A percentile compares a stretch with the other conserved stretches of the same genome.
Conservation (phyloP, 2,113 vertebrate genomes). For the Solea senegalensis region DNA sequence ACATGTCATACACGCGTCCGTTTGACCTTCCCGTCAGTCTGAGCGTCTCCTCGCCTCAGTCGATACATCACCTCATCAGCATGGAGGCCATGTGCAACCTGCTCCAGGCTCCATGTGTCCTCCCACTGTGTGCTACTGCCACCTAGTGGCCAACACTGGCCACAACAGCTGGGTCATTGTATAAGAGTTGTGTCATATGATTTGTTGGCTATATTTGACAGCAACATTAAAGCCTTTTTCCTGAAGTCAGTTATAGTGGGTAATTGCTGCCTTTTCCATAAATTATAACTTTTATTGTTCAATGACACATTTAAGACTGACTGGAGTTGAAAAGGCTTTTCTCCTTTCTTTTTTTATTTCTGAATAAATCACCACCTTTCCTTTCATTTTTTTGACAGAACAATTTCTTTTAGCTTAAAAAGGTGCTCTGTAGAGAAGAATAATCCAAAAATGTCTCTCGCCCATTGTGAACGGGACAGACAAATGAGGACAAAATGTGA, state of each 20-base stretch:
- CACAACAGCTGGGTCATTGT: background rate
- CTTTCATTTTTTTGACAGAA: too few species aligned
- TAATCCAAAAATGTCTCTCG: too few species aligned
- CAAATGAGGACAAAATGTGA: too few species aligned
- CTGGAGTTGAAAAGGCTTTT: too few species aligned
- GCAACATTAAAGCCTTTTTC: background rate
- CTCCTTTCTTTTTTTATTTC: too few species aligned
- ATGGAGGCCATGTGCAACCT: background rate
- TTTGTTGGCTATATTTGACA: background rate
- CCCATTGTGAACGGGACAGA: too few species aligned
- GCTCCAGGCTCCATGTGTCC: background rate
- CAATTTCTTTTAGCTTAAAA: too few species aligned
- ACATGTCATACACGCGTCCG: background rate
- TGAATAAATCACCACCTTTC: too few species aligned
- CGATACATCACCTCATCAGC: conserved; percentile 4
- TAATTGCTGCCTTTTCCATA: too few species aligned
- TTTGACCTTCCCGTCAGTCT: background rate
- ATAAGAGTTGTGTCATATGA: background rate
- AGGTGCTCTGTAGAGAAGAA: too few species aligned
- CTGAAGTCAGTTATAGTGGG: background rate
- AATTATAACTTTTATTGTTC: too few species aligned
- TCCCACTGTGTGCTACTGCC: conserved; percentile 32
- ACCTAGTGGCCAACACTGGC: background rate
- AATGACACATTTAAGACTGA: too few species aligned
- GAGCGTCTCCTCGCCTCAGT: background rate